Conservation (phyloP, 2,888 invertebrate genomes). For the Dascillus cervinus region DNA sequence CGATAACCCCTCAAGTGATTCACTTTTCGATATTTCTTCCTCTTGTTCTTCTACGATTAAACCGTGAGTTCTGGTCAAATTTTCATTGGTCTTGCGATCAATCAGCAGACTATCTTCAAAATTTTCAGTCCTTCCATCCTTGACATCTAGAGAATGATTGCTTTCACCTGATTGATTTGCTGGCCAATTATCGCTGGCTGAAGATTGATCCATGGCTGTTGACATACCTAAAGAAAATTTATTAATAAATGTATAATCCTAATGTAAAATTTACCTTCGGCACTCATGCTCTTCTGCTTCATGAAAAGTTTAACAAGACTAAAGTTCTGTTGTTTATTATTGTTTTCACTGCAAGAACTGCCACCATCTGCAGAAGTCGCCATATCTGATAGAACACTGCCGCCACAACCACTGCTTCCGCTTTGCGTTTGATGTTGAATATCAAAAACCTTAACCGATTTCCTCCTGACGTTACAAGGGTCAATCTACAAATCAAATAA, state of each 20-base stretch:
- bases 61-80: constrained; percentile 38
- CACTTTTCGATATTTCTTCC: constrained; percentile 45
- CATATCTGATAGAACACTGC: constrained; percentile 37
- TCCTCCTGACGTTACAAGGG: constrained; percentile 29
- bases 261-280: constrained; percentile 52
- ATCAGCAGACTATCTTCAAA: constrained; percentile 21
- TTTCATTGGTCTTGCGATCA: constrained; percentile 42
- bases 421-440: constrained; percentile 40
- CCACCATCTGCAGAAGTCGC: constrained; percentile 39
- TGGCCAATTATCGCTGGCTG: constrained; percentile 68
- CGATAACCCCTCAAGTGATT: constrained; percentile 44
- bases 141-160: constrained; percentile 48
- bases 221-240: constrained; percentile 40
- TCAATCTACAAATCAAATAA: constrained; percentile 27
- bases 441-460: constrained; percentile 41
- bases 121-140: constrained; percentile 18
- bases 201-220: constrained; percentile 67
- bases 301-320: constrained; percentile 82
- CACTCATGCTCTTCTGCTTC: constrained; percentile 80
- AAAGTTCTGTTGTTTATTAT: constrained; percentile 54
- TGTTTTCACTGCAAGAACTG: constrained; percentile 23
- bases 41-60: constrained; percentile 50
- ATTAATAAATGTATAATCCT: constrained; percentile 1
- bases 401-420: constrained; percentile 31
- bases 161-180: constrained; percentile 55